Base-by-base conservation (phyloP, 2,797 vertebrate species). In the Platyrinchus mystaceus region DNA sequence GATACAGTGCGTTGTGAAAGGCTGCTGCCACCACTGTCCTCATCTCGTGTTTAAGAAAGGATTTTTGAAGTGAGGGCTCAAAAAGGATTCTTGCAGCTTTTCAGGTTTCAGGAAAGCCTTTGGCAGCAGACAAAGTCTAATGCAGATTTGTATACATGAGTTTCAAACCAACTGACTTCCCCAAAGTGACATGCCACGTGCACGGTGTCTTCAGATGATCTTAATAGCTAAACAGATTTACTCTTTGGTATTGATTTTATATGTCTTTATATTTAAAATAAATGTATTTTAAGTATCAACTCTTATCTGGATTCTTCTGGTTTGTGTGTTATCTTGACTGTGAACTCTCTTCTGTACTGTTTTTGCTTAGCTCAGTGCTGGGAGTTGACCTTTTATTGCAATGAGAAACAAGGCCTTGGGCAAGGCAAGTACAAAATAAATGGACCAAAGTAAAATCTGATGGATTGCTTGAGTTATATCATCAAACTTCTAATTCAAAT, bases 331-430 rank as follows among this genome's bases (percentile, higher is more conserved):
- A 93, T 84, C 81, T 93, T 59, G 63, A 24, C 68, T 91, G 55
- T 91, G 75, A 87, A 80, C 78, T 70, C 60, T 24, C 27, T 49
- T 43, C 56, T 83, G 34, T 23, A 1, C 41, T 23, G 60, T 36
- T 90, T 30, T 46, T 92, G 91, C 84, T 87, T 37, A 74, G 68
- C 81, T 92, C 84, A 32, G 70, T 74, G 93, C 80, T 94, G 87
- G 41, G 86, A 90, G 86, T 20, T 95, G 94, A 97, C 94, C 95
- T 97, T 96, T 96, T 24, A 34, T 39, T 94, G 93, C 94, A 94
- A 95, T 93, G 92, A 97, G 94, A 97, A 97, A 93, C 81, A 90
- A 85, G 39, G 90, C 95, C 92, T 24, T 74, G 78, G 95, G 96
- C 95, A 95, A 96, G 47, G 62, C 64, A 95, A 95, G 88, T 76